Percentiles rank a stretch among this genome's conserved stretches.
Evolutionary conservation across 2,113 vertebrate species (phyloP).

Genomic region (Thamnaconus septentrionalis): DNA sequence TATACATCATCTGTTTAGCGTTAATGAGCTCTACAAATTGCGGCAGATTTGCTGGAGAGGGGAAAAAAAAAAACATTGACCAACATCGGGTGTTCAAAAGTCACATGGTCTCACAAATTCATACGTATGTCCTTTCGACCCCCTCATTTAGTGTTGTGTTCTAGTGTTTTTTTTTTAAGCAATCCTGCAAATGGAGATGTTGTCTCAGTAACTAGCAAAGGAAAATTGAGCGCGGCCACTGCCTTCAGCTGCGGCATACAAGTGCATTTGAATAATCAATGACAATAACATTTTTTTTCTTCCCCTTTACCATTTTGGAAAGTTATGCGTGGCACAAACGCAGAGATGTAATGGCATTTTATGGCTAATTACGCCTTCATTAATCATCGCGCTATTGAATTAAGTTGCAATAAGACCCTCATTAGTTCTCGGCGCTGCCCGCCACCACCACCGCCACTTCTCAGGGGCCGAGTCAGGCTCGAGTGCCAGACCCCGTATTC

Average conservation of each 20-base stretch:
- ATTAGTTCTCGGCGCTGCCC: slow-evolving; percentile 42
- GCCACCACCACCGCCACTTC: slow-evolving; percentile 39
- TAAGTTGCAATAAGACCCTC: slow-evolving; percentile 37
- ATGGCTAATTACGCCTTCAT: slow-evolving; percentile 47
- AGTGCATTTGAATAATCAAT: too few species aligned
- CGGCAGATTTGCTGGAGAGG: slow-evolving; percentile 10
- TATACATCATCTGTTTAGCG: slow-evolving; percentile 55
- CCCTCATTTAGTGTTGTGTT: too few species aligned
- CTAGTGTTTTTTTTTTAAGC: slow-evolving; percentile 13
- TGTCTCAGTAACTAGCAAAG: background rate
- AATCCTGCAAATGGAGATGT: slow-evolving; percentile 2
- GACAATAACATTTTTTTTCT: too few species aligned
- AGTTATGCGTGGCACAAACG: background rate
- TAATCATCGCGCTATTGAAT: slow-evolving; percentile 47
- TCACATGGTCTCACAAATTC: slow-evolving; percentile 8
- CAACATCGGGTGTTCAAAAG: slow-evolving; percentile 19
- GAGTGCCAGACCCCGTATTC: slow-evolving; percentile 53
- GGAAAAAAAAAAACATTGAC: slow-evolving; percentile 3
- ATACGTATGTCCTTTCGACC: background rate
- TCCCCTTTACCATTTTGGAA: too few species aligned
- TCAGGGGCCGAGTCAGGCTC: slow-evolving; percentile 39
- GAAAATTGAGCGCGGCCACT: too few species aligned
- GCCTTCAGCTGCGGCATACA: too few species aligned
- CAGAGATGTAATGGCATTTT: slow-evolving; percentile 16
- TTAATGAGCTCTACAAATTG: slow-evolving; percentile 54